A percentile compares a stretch with the other conserved stretches of the same genome.
Conservation (phyloP, 2,113 vertebrate genomes). For the Alces alces region DNA sequence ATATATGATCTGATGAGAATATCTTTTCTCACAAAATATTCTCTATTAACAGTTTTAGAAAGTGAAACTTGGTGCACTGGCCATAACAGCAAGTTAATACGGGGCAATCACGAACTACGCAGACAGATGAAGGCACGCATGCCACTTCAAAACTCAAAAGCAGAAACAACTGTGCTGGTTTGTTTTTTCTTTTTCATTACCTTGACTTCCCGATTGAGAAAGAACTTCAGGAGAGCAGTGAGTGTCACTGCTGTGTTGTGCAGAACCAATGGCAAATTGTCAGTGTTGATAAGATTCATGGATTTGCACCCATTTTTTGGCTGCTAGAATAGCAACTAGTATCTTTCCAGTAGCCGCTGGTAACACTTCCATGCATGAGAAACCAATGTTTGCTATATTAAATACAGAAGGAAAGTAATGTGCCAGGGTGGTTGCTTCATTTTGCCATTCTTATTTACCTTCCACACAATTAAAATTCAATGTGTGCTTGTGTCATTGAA, state of each 20-base stretch:
- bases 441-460: background rate
- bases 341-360: background rate
- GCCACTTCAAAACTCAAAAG: background rate
- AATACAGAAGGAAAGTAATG: background rate
- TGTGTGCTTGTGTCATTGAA: background rate
- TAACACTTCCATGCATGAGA: background rate
- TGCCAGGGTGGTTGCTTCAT: background rate
- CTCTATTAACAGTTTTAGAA: background rate
- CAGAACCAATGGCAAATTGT: too few relatives aligned
- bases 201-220: background rate
- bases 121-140: background rate
- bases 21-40: background rate
- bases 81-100: background rate
- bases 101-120: fast-evolving
- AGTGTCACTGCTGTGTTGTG: background rate
- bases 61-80: background rate
- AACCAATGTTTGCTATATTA: background rate
- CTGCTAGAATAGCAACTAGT: background rate
- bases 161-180: background rate
- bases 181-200: background rate
- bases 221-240: background rate
- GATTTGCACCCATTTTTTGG: background rate
- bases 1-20: background rate
- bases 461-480: background rate
- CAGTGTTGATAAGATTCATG: background rate